Evolutionary conservation across 2,888 invertebrate species (phyloP).

Genomic region (Leucozona laternaria): DNA sequence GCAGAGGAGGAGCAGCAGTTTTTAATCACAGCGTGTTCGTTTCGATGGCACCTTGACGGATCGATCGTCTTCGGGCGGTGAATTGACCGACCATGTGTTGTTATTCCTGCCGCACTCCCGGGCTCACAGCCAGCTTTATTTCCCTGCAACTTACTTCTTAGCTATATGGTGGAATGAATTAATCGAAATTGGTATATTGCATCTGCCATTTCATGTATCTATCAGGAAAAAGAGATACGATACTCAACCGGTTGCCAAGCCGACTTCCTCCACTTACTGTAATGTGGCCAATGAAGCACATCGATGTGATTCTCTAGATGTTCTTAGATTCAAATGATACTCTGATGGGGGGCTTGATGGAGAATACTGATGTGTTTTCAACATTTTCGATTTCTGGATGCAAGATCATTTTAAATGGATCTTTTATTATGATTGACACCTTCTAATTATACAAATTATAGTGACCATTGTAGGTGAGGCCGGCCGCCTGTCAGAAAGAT

Average conservation of each 20-base stretch:
- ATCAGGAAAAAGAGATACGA: slow-evolving; percentile 57
- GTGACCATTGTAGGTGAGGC: slow-evolving; percentile 59
- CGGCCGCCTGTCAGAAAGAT: not conserved
- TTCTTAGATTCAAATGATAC: slow-evolving; percentile 43
- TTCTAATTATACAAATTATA: slow-evolving; percentile 76
- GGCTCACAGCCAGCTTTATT: not conserved
- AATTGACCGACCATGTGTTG: slow-evolving; percentile 74
- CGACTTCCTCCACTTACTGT: slow-evolving; percentile 40
- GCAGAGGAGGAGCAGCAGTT: slow-evolving; percentile 72
- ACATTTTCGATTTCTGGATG: slow-evolving; percentile 33
- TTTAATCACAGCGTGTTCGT: slow-evolving; percentile 78
- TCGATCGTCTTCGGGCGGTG: slow-evolving; percentile 75
- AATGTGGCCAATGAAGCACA: slow-evolving; percentile 72
- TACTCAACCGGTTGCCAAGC: slow-evolving; percentile 38
- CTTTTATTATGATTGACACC: slow-evolving; percentile 77
- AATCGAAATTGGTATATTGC: slow-evolving; percentile 76
- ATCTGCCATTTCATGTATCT: slow-evolving; percentile 75
- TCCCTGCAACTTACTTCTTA: slow-evolving; percentile 31
- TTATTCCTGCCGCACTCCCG: slow-evolving; percentile 37
- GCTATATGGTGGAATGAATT: slow-evolving; percentile 72
- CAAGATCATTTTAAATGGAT: slow-evolving; percentile 67
- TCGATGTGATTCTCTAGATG: slow-evolving; percentile 68
- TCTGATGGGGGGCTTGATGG: slow-evolving; percentile 71
- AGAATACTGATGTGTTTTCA: slow-evolving; percentile 56
- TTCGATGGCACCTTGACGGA: slow-evolving; percentile 78